Base-by-base conservation (phyloP, 2,888 invertebrate species). In the Aleiodes testaceus region DNA sequence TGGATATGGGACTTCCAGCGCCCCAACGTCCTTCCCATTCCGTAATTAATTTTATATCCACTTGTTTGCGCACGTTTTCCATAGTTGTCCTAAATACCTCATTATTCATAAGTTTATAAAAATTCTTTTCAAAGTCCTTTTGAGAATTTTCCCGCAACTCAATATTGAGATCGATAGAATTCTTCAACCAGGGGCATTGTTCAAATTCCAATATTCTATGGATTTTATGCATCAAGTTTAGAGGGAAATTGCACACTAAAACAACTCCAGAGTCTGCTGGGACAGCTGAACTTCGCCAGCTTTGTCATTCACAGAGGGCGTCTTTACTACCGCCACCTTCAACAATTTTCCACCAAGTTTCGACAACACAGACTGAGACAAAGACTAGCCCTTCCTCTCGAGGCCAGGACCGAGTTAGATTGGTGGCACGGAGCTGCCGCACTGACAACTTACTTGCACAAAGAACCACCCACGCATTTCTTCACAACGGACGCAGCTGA, bases 31-130 rank as follows among this genome's bases (percentile, higher is more conserved):
- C 76, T 16, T 77, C 70, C 79, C 80, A 82, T 52, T 77, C 63
- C 2, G 73, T 74, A 3, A 78, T 67, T 12, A 80, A 55, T 74
- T 78, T 78, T 0, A 89, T 78, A 74, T 84, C 80, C 26, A 80
- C 78, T 72, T 81, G 76, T 50, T 86, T 86, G 49, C 82, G 73
- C 14, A 85, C 81, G 79, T 87, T 88, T 77, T 87, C 87, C 82
- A 88, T 87, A 2, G 84, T 84, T 79, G 87, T 69, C 0, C 87
- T 85, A 74, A 82, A 87, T 1, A 85, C 75, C 0, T 83, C 74
- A 74, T 88, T 88, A 59, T 84, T 87, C 80, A 86, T 83, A 12
- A 86, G 74, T 75, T 88, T 87, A 68, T 76, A 84, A 45, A 85
- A 82, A 67, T 82, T 81, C 75, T 82, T 85, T 70, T 81, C 83